These are phyloP conservation scores for Nothura maculosa DNA, from an alignment of 2,797 vertebrate genomes.

Conservation along the genomic window DNA sequence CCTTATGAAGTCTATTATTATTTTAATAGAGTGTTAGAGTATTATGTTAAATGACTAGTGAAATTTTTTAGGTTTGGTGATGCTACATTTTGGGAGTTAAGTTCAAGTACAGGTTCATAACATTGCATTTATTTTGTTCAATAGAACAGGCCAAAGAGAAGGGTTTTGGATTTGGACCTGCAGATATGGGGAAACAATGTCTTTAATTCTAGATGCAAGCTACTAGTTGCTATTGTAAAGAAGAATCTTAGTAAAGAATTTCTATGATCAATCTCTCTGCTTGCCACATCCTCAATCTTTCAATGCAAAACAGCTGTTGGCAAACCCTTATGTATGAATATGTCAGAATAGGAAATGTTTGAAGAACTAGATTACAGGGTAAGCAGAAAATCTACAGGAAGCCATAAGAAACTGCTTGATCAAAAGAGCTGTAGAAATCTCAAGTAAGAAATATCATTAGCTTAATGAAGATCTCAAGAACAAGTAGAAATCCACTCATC, in stretches of 20 bases:
- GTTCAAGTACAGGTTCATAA: neutral
- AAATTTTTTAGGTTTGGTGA: neutral
- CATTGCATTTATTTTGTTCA: neutral
- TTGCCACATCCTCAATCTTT: neutral
- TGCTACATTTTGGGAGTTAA: neutral
- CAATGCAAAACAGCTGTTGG: neutral
- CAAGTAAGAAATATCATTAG: neutral
- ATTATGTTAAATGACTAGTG: neutral
- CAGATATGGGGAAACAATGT: neutral
- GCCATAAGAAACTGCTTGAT: neutral
- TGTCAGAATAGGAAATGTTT: neutral
- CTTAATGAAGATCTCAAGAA: neutral
- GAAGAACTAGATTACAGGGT: neutral
- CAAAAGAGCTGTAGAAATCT: neutral
- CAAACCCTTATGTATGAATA: neutral
- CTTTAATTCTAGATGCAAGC: neutral
- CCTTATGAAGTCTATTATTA: neutral
- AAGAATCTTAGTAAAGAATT: neutral
- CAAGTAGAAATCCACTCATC: neutral
- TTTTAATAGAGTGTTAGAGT: neutral
- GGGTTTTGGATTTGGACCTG: neutral
- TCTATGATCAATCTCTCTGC: neutral
- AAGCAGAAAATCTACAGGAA: neutral
- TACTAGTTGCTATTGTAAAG: rapidly evolving
- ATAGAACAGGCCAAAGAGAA: neutral